phyloP scores from a whole-genome alignment of 2,888 invertebrate genomes.

The Nomada fucata region DNA sequence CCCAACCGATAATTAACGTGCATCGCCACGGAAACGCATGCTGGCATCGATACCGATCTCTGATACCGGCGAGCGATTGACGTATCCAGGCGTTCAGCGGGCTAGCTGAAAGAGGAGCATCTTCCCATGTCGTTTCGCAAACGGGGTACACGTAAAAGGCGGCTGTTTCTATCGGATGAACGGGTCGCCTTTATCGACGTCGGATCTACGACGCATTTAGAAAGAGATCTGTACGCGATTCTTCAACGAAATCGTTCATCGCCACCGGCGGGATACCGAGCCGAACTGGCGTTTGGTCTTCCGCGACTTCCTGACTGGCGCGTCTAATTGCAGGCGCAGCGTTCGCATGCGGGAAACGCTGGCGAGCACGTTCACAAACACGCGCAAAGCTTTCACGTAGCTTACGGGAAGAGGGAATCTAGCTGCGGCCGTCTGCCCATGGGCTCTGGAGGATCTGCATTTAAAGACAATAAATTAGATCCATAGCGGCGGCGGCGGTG shows the following conservation, averaged over 20 bases:
- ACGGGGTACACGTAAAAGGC: constrained; percentile 47
- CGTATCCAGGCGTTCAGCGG: constrained; percentile 40
- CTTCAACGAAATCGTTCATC: constrained; percentile 66
- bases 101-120: constrained; percentile 24
- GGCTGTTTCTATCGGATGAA: constrained; percentile 45
- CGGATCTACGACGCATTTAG: constrained; percentile 72
- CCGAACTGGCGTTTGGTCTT: constrained; percentile 53
- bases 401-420: constrained; percentile 6
- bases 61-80: constrained; percentile 50
- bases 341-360: constrained; percentile 56
- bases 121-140: constrained; percentile 52
- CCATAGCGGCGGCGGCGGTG: constrained; percentile 55
- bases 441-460: constrained; percentile 71
- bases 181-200: constrained; percentile 65
- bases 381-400: not conserved
- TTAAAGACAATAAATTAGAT: constrained; percentile 79
- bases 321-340: constrained; percentile 67
- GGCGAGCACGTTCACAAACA: not conserved
- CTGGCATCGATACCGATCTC: constrained; percentile 31
- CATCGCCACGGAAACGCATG: constrained; percentile 41
- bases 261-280: constrained; percentile 58
- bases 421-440: constrained; percentile 48
- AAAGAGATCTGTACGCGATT: constrained; percentile 68
- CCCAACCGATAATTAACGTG: constrained; percentile 52
- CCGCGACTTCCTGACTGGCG: constrained; percentile 71